These are phyloP conservation scores for Drosophila novamexicana DNA, from an alignment of 1,140 invertebrate species.

Conservation along the genomic window DNA sequence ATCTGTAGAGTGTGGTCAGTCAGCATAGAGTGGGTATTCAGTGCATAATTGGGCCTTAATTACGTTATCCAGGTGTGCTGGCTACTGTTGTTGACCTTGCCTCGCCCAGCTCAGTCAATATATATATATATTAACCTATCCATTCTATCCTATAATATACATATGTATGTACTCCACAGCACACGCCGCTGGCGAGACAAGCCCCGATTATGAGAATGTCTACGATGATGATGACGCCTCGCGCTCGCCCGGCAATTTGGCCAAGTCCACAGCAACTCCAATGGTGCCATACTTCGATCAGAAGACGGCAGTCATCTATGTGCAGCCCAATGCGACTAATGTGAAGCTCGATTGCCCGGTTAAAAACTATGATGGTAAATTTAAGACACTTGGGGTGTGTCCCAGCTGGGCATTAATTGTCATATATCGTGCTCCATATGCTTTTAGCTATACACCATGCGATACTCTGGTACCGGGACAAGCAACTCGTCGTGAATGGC, in stretches of 20 bases:
- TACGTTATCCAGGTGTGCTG: constrained; percentile 58
- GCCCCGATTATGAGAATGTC: constrained; percentile 28
- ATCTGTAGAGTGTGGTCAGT: constrained; percentile 41
- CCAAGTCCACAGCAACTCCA: constrained; percentile 49
- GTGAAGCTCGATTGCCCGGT: constrained; percentile 66
- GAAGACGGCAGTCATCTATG: constrained; percentile 43
- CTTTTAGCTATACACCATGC: constrained; percentile 47
- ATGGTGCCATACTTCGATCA: constrained; percentile 59
- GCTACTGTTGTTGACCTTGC: constrained; percentile 56
- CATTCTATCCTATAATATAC: no score
- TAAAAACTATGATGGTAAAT: constrained; percentile 67
- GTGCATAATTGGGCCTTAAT: constrained; percentile 67
- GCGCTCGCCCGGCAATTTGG: constrained; percentile 52
- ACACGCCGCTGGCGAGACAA: constrained; percentile 19
- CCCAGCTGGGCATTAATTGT: background rate
- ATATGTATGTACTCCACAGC: constrained; percentile 3
- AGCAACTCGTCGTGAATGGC: constrained; percentile 37
- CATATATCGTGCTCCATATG: background rate
- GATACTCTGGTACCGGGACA: constrained; percentile 63
- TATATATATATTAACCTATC: background rate
- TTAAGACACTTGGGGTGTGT: background rate
- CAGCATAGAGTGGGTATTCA: constrained; percentile 55
- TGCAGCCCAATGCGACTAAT: constrained; percentile 29
- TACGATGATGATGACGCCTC: constrained; percentile 56
- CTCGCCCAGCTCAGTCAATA: constrained; percentile 42